Percentiles rank a stretch among this genome's conserved stretches.
phyloP scores from a whole-genome alignment of 2,113 vertebrate species.

The Phylloscopus trochilus region DNA sequence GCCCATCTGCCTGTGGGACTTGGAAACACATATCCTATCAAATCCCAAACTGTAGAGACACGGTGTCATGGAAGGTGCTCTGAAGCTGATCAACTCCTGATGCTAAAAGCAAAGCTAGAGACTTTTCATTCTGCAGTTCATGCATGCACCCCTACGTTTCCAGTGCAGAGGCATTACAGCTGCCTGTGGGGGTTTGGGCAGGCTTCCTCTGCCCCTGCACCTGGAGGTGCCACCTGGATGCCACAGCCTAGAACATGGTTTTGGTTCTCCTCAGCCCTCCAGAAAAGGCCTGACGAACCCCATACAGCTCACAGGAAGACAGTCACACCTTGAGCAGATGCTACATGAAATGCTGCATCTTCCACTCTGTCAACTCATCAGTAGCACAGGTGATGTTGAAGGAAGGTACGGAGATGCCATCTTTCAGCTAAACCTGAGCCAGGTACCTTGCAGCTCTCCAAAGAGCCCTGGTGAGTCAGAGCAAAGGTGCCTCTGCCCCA shows the following conservation, averaged over 20 bases:
- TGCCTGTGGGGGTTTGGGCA: accelerated
- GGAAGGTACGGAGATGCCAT: background rate
- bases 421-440: background rate
- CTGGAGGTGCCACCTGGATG: background rate
- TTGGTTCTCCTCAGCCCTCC: background rate
- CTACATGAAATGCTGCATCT: background rate
- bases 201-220: accelerated
- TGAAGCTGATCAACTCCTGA: background rate
- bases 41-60: background rate
- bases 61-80: background rate
- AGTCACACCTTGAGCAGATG: background rate
- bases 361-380: background rate
- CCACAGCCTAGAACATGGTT: background rate
- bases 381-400: background rate
- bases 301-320: background rate
- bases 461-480: background rate
- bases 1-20: background rate
- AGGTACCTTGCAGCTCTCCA: background rate
- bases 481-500: background rate
- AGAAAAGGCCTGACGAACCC: background rate
- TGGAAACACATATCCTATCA: background rate
- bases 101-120: background rate
- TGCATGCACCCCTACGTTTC: background rate
- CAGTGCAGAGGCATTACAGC: background rate
- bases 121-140: background rate